phyloP scores from a whole-genome alignment of 2,113 vertebrate genomes.

The Ciconia boyciana region DNA sequence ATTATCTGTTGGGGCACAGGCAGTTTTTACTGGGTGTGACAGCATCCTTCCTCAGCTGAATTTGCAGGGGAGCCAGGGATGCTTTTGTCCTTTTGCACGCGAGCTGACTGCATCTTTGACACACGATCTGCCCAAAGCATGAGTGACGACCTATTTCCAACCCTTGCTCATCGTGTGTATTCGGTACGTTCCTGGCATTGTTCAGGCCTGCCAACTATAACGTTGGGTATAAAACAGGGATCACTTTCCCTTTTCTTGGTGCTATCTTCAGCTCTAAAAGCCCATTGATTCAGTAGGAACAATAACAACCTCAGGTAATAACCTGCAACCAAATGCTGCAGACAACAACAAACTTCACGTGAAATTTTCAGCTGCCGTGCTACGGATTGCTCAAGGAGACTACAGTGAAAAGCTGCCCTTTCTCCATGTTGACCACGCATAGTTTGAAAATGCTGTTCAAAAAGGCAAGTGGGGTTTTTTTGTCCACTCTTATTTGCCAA shows the following conservation, averaged over 20 bases:
- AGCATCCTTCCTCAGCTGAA: neutral
- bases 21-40: neutral
- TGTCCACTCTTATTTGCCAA: neutral
- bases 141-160: neutral
- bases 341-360: neutral
- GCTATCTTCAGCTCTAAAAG: neutral
- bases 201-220: neutral
- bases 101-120: neutral
- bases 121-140: neutral
- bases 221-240: neutral
- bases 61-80: neutral
- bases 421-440: rapidly evolving
- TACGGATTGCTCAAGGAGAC: neutral
- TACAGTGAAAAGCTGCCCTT: neutral
- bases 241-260: neutral
- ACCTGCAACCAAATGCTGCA: neutral
- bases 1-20: neutral
- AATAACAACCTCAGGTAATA: neutral
- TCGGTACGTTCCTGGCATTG: neutral
- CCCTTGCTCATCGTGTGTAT: neutral
- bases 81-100: neutral
- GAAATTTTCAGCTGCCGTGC: neutral
- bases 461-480: rapidly evolving
- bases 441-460: neutral
- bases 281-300: neutral